A percentile compares a stretch with the other conserved stretches of the same genome.
phyloP scores from a whole-genome alignment of 64 coral and sea anemone genomes.

The Stichodactyla mertensii region DNA sequence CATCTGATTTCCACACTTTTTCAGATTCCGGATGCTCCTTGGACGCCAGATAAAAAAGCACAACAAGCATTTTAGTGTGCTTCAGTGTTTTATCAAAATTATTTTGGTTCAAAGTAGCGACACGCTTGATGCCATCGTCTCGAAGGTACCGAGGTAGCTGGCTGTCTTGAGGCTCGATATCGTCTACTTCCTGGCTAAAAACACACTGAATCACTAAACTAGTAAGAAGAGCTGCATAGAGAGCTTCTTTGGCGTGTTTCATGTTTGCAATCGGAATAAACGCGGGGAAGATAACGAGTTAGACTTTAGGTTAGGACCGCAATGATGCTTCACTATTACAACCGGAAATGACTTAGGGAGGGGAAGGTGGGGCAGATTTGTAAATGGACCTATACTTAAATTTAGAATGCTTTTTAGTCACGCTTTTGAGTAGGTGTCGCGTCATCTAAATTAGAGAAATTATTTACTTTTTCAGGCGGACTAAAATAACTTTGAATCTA shows the following conservation, averaged over 20 bases:
- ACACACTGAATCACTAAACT: background rate
- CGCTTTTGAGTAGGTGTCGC: too few species aligned
- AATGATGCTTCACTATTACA: background rate
- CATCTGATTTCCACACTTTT: slow-evolving; percentile 74
- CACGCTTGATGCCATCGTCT: slow-evolving; percentile 77
- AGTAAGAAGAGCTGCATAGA: background rate
- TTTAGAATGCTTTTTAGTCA: too few species aligned
- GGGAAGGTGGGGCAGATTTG: background rate
- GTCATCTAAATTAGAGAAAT: too few species aligned
- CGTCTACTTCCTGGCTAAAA: slow-evolving; percentile 38
- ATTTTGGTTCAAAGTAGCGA: slow-evolving; percentile 44
- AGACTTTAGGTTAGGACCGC: background rate
- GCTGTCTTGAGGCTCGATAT: slow-evolving; percentile 47
- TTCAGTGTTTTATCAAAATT: slow-evolving; percentile 79
- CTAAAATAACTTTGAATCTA: too few species aligned
- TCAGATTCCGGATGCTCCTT: slow-evolving; percentile 48
- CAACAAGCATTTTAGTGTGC: slow-evolving; percentile 63
- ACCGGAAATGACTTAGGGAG: background rate
- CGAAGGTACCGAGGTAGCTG: slow-evolving; percentile 68
- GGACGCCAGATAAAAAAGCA: slow-evolving; percentile 71
- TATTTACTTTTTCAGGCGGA: too few species aligned
- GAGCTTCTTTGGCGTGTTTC: background rate
- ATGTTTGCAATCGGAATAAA: background rate
- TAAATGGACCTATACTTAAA: too few species aligned
- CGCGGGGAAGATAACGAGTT: background rate